Evolutionary conservation across 53 echinoderm and acorn worm species (phyloP).

Genomic region (Paelopatides confundens): DNA sequence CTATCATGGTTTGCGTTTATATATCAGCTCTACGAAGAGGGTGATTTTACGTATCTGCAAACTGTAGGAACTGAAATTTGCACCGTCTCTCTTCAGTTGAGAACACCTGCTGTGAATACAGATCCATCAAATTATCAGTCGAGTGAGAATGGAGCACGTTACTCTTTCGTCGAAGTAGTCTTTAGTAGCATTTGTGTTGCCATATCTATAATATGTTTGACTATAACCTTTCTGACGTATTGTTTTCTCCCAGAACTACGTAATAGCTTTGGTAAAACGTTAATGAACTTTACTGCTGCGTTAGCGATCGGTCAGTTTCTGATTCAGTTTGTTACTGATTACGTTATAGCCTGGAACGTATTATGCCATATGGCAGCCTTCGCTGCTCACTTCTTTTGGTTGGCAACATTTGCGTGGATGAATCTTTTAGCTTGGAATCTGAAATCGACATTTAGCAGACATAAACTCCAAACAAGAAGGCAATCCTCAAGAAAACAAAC

Average conservation of each 20-base stretch:
- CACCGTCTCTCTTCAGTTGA: neutral
- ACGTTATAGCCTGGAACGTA: slow-evolving; percentile 24
- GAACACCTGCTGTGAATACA: neutral
- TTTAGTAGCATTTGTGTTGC: slow-evolving; percentile 35
- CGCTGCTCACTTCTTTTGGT: slow-evolving; percentile 45
- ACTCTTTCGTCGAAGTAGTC: neutral
- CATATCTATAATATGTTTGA: slow-evolving; percentile 30
- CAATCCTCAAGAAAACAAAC: neutral
- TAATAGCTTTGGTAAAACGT: slow-evolving; percentile 38
- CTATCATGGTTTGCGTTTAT: neutral
- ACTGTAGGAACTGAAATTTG: neutral
- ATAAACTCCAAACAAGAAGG: neutral
- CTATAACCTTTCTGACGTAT: slow-evolving; percentile 33
- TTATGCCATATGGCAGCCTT: slow-evolving; percentile 35
- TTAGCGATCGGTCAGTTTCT: slow-evolving; percentile 34
- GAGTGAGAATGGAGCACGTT: neutral
- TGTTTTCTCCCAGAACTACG: slow-evolving; percentile 28
- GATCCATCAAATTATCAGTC: neutral
- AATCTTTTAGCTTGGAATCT: slow-evolving; percentile 62
- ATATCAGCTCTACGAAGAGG: neutral
- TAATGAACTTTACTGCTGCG: slow-evolving; percentile 47
- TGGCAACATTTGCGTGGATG: slow-evolving; percentile 56
- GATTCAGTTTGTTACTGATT: slow-evolving; percentile 44
- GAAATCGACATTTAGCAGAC: slow-evolving; percentile 20
- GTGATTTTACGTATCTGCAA: neutral